phyloP scores from a whole-genome alignment of 2,888 invertebrate genomes.

The Eupithecia abbreviata region DNA sequence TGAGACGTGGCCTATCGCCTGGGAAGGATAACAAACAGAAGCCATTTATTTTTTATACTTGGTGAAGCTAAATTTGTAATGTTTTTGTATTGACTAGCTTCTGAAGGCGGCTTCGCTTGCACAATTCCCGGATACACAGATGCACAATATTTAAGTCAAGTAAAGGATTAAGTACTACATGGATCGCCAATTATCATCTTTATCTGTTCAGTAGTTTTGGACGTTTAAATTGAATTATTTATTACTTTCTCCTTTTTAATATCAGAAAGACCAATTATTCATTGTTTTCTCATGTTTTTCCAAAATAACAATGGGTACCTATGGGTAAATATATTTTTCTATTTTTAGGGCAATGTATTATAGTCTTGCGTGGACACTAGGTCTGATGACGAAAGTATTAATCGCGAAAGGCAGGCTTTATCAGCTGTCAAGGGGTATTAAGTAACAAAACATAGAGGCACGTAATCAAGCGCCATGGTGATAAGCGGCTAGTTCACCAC shows the following conservation, averaged over 20 bases:
- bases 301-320: neutral
- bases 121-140: neutral
- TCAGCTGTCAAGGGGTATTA: constrained; percentile 29
- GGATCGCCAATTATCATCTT: too few species aligned
- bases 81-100: neutral
- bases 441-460: constrained; percentile 31
- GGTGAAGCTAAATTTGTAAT: neutral
- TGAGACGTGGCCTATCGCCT: constrained; percentile 94
- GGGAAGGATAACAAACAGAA: constrained; percentile 36
- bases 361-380: neutral
- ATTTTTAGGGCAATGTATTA: neutral
- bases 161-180: neutral
- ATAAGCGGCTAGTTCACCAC: constrained; percentile 35
- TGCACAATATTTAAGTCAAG: neutral
- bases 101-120: neutral
- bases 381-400: constrained; percentile 10
- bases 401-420: constrained; percentile 22
- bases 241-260: neutral
- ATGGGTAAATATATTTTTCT: neutral
- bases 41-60: neutral
- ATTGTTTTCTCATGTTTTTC: neutral
- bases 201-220: too few species aligned
- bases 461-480: constrained; percentile 39
- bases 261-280: neutral
- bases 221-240: too few species aligned